Conservation (phyloP, 1,140 invertebrate species). For the Nebria ingens region DNA sequence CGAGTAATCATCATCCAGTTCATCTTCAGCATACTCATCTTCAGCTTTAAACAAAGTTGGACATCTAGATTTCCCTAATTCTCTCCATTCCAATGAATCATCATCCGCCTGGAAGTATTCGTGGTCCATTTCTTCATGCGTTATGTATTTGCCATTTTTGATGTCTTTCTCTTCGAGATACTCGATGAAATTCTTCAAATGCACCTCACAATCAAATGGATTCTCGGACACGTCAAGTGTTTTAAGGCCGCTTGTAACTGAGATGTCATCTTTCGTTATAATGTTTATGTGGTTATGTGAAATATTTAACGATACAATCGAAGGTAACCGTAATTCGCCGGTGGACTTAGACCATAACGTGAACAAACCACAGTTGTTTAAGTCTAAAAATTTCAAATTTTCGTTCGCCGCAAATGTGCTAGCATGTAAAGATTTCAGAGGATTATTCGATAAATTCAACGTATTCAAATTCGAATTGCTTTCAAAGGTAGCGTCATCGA, state of each 20-base stretch:
- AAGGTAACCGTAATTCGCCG: conserved; percentile 33
- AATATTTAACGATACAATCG: conserved; percentile 43
- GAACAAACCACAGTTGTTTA: conserved; percentile 51
- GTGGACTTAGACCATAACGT: conserved; percentile 46
- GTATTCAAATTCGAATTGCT: conserved; percentile 49
- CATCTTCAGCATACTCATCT: conserved; percentile 17
- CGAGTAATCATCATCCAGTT: conserved; percentile 21
- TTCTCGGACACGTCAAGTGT: conserved; percentile 53
- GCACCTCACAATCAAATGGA: conserved; percentile 48
- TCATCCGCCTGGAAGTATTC: conserved; percentile 25
- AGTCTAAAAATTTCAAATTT: conserved; percentile 45
- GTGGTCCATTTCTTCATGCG: conserved; percentile 19
- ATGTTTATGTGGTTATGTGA: conserved; percentile 45
- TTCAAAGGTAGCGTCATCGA: conserved; percentile 50
- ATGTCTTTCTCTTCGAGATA: conserved; percentile 38
- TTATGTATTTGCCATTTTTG: not conserved
- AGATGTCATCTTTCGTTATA: conserved; percentile 42
- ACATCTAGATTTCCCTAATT: not conserved
- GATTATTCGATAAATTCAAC: conserved; percentile 58
- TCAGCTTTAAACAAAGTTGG: not conserved
- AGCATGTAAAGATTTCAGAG: conserved; percentile 49
- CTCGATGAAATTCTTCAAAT: conserved; percentile 45
- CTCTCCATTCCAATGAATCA: conserved; percentile 11
- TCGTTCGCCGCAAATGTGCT: conserved; percentile 50
- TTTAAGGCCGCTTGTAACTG: conserved; percentile 45